Evolutionary conservation across 2,113 vertebrate genomes (phyloP), one percentile per base, ranked within the genome.

Genomic region (Tragelaphus scriptus): DNA sequence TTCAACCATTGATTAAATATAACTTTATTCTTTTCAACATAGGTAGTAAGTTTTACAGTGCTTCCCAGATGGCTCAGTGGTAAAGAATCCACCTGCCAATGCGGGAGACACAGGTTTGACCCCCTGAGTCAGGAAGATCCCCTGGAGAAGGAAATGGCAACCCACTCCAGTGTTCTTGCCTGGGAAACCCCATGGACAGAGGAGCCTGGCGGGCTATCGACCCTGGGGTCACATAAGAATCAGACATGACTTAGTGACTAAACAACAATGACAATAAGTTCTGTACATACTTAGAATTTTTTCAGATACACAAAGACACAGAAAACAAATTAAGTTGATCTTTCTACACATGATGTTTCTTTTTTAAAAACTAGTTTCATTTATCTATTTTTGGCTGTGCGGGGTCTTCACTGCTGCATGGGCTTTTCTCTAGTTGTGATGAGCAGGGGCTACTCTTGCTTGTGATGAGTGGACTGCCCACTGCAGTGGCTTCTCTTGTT

Each of bases 381-480:
- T 40, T 21, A 1, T 36, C 11, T 23, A 11, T 6, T 71, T 36
- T 40, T 23, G 65, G n/a, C 5, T 36, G 19, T 5, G 0, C n/a
- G 1, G 19, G 19, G 19, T 36, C 68, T 40, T 6, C 19, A 23
- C 68, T 0, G 5, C 68, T 11, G 19, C 11, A 0, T 23, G n/a
- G 68, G 65, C 19, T 21, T 71, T 36, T 5, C 68, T 71, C n/a
- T 12, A 59, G 68, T 4, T 36, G 19, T 17, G 2, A 71, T 36
- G 65, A 21, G 65, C 65, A 71, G 17, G 65, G n/a, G 19, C n/a
- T 21, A 0, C 65, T 23, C n/a, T 6, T 36, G 9, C 4, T 1
- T 1, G n/a, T 6, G n/a, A 11, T 11, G 65, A 11, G n/a, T 0
- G 0, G 30, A 19, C n/a, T 71, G 5, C 17, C 10, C 17, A 5